These are phyloP conservation scores for Spodoptera frugiperda DNA, from an alignment of 1,140 invertebrate genomes.

Conservation along the genomic window DNA sequence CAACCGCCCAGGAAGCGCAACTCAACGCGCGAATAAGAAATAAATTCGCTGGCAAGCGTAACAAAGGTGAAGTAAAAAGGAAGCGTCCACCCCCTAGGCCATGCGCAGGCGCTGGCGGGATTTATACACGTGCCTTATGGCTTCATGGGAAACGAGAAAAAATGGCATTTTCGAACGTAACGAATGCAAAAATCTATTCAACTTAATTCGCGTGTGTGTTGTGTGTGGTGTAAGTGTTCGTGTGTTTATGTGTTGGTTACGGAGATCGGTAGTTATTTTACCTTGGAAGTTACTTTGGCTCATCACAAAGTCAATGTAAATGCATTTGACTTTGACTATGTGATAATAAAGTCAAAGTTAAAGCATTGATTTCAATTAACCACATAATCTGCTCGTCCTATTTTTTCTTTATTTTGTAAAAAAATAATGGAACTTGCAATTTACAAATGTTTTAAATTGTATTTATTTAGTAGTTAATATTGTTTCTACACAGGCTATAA, in stretches of 20 bases:
- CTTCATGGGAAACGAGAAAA: conserved; percentile 56
- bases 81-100: conserved; percentile 66
- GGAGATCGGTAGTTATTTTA: background rate
- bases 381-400: too few species aligned
- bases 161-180: conserved; percentile 43
- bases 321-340: too few species aligned
- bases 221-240: background rate
- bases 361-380: too few species aligned
- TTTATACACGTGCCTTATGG: conserved; percentile 71
- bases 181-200: conserved; percentile 44
- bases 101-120: conserved; percentile 56
- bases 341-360: too few species aligned
- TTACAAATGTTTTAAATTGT: too few species aligned
- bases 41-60: conserved; percentile 83
- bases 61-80: conserved; percentile 83
- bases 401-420: too few species aligned
- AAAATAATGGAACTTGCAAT: too few species aligned
- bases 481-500: too few species aligned
- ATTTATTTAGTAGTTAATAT: too few species aligned
- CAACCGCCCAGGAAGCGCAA: conserved; percentile 83
- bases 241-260: background rate
- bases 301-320: too few species aligned
- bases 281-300: too few species aligned
- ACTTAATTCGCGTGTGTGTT: background rate
- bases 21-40: conserved; percentile 83